These are phyloP conservation scores for Odobenus rosmarus DNA, from an alignment of 2,113 vertebrate genomes.

Conservation along the genomic window DNA sequence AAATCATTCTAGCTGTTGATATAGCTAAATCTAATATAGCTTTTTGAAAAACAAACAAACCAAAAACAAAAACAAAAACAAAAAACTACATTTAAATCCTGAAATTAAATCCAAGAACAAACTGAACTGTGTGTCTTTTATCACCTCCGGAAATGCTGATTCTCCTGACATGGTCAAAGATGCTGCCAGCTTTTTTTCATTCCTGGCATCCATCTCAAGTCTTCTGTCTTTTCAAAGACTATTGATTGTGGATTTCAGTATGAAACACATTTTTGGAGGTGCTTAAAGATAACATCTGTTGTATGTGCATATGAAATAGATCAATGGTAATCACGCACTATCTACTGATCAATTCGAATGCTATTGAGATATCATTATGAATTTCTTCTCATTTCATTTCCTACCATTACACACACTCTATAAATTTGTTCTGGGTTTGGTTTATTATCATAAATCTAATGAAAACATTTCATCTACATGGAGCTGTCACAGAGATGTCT, in stretches of 20 bases:
- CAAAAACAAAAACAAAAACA: not conserved
- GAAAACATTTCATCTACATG: constrained; percentile 81
- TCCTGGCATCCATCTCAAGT: not conserved
- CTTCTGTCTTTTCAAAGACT: not conserved
- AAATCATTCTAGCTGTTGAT: not conserved
- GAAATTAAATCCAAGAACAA: not conserved
- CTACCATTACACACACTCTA: constrained; percentile 68
- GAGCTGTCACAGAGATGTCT: constrained; percentile 78
- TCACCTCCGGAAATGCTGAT: constrained; percentile 26
- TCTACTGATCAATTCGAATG: constrained; percentile 14
- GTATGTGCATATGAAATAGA: not conserved
- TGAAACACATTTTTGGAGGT: constrained; percentile 2
- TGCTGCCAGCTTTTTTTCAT: not conserved
- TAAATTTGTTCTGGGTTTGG: constrained; percentile 78
- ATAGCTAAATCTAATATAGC: not conserved
- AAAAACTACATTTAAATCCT: not conserved
- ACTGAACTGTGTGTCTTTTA: not conserved
- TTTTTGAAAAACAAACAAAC: not conserved
- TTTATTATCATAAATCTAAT: constrained; percentile 76
- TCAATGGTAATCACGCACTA: not conserved
- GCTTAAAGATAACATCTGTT: constrained; percentile 42
- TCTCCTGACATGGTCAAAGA: not conserved
- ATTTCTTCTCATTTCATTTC: constrained; percentile 76
- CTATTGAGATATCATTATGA: constrained; percentile 35
- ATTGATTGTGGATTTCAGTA: not conserved